Evolutionary conservation across 2,113 vertebrate genomes (phyloP), one percentile per base, ranked within the genome.

Genomic region (human (Homo sapiens)): DNA sequence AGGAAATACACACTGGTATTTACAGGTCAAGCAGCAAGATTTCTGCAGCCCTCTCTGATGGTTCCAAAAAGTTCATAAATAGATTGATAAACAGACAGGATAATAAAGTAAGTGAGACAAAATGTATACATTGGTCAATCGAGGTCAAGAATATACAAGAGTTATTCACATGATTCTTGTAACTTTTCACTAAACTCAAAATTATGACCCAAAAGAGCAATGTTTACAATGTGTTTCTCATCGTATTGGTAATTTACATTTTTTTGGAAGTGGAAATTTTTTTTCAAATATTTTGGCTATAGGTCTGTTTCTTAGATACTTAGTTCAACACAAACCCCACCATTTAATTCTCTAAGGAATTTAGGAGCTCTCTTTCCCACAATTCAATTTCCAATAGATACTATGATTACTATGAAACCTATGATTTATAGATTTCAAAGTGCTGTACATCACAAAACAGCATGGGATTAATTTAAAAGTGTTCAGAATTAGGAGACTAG

Each of bases 401-500:
- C 16, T 75, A 25, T 72, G 17, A 94, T 87, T 87, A 43, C 38
- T 73, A 43, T 52, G 20, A 94, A 90, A 61, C 16, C 45, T 95
- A 45, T 66, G 17, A 59, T 7, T 90, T 92, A 40, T 38, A 85
- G 27, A 25, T 89, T 93, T 92, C 20, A 32, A 89, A 89, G 83
- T 89, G 17, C 22, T 85, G n/a, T 22, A 93, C 61, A 92, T 80
- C 66, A 70, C 48, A 84, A 64, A 68, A 18, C 57, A 86, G 83
- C 40, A 79, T 23, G 76, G 93, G 92, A 76, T 80, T 83, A 89
- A 80, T 43, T 95, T 27, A 97, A n/a, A 92, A 85, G 9, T 93
- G 38, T 76, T 89, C 13, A 85, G 32, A 76, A 89, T 93, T 70
- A 85, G 16, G 79, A 59, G 35, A 90, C 61, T 38, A 85, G 72